Percentiles rank a stretch among this genome's conserved stretches.
phyloP scores from a whole-genome alignment of 1,140 invertebrate genomes.

The Contarinia nasturtii region DNA sequence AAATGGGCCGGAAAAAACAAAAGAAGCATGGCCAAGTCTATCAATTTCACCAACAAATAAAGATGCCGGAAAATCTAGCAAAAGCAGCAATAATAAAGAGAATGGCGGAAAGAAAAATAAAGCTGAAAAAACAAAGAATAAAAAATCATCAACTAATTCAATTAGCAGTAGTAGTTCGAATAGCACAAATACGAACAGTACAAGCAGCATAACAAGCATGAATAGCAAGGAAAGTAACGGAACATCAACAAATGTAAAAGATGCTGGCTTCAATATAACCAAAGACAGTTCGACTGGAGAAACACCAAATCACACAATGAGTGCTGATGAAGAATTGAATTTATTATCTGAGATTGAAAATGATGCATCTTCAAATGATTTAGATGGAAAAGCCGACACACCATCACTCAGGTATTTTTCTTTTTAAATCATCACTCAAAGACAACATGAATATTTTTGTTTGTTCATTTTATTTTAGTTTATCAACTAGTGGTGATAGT shows the following conservation, averaged over 20 bases:
- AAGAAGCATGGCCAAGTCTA: conserved; percentile 52
- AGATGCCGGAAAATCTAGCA: conserved; percentile 7
- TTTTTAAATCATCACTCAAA: neutral
- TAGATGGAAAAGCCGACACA: conserved; percentile 1
- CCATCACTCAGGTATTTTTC: conserved; percentile 3
- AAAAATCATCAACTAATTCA: conserved; percentile 5
- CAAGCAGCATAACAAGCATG: conserved; percentile 2
- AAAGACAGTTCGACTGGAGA: neutral
- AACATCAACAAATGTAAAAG: conserved; percentile 10
- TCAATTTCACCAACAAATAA: conserved; percentile 25
- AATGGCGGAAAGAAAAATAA: conserved; percentile 11
- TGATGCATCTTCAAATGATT: neutral
- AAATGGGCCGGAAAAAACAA: conserved; percentile 16
- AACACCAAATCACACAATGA: neutral
- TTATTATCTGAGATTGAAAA: conserved; percentile 3
- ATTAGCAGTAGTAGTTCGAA: conserved; percentile 1
- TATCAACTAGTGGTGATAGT: conserved; percentile 3
- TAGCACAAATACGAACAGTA: neutral
- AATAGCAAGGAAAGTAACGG: neutral
- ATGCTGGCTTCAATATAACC: neutral
- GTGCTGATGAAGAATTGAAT: conserved; percentile 5
- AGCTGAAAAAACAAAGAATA: conserved; percentile 8
- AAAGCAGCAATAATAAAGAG: conserved; percentile 10
- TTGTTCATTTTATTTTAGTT: conserved; percentile 1
- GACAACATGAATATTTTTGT: neutral